Base-by-base conservation (phyloP, 2,113 vertebrate genomes). In the Dipodomys spectabilis region DNA sequence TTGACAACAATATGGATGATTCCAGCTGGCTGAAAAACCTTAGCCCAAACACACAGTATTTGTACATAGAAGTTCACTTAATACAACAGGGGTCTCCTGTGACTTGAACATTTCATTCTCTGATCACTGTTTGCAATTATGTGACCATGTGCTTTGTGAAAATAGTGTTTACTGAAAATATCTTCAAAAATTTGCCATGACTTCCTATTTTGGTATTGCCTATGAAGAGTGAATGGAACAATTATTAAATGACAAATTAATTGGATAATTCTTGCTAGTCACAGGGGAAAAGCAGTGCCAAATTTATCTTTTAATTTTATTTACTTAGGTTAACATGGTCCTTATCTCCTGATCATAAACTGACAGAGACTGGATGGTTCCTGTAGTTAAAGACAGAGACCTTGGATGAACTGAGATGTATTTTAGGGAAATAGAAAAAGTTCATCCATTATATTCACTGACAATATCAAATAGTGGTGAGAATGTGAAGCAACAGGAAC, bases 1-100 rank as follows among this genome's bases (percentile, higher is more conserved):
- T 85, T 45, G 78, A 80, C 71, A 81, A 57, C 49, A 88, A 88
- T 73, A 77, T 57, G 88, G 83, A 95, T 91, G 83, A 96, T 89
- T 91, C 62, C 18, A 65, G 68, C 2, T 77, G 49, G 39, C 0
- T 25, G 88, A 82, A 96, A 91, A 96, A 91, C 23, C 60, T 2
- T 11, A 80, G 32, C 5, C 78, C 69, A 44, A 45, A 10, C 30
- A 28, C 1, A 5, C 11, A 71, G 32, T n/a, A 72, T n/a, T 73
- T 88, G 57, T 65, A 57, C 65, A 71, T 0, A 78, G 53, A 57
- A 84, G 90, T 65, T 30, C 79, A 45, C 49, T 86, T 44, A 25
- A 83, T 88, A 30, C 67, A 44, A 75, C 60, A 93, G 45, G 57
- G 32, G 60, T 84, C 78, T 85, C 39, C 79, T 88, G n/a, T 65